These are phyloP conservation scores for Megaustenia siamemsis DNA, from an alignment of 2,888 invertebrate species.

Conservation along the genomic window DNA sequence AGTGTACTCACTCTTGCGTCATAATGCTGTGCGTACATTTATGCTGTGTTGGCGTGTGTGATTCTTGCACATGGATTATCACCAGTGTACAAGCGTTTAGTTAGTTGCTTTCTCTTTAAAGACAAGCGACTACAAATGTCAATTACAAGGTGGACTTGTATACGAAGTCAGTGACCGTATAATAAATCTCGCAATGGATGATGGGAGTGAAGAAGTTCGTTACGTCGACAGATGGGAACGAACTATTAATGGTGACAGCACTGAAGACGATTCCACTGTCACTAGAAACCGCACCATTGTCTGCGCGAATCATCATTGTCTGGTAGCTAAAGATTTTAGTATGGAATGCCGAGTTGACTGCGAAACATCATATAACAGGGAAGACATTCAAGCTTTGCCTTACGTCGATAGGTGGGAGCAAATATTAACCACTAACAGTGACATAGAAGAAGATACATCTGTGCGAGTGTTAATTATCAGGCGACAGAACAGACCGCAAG, in stretches of 20 bases:
- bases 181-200: not conserved
- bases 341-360: not conserved
- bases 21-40: too few relatives aligned
- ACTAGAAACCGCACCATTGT: not conserved
- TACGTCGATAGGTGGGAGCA: conserved; percentile 30
- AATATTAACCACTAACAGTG: not conserved
- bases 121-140: too few relatives aligned
- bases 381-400: not conserved
- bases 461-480: not conserved
- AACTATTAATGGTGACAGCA: not conserved
- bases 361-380: not conserved
- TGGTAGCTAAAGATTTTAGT: not conserved
- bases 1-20: too few relatives aligned
- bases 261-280: not conserved
- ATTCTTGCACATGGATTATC: too few relatives aligned
- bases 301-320: not conserved
- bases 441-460: not conserved
- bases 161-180: too few relatives aligned
- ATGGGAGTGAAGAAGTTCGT: not conserved
- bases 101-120: too few relatives aligned
- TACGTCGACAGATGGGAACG: conserved; percentile 21
- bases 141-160: too few relatives aligned
- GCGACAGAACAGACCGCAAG: not conserved
- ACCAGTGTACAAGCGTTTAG: too few relatives aligned
- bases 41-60: too few relatives aligned